Conservation (phyloP, 1,140 invertebrate genomes). For the Listronotus oregonensis region DNA sequence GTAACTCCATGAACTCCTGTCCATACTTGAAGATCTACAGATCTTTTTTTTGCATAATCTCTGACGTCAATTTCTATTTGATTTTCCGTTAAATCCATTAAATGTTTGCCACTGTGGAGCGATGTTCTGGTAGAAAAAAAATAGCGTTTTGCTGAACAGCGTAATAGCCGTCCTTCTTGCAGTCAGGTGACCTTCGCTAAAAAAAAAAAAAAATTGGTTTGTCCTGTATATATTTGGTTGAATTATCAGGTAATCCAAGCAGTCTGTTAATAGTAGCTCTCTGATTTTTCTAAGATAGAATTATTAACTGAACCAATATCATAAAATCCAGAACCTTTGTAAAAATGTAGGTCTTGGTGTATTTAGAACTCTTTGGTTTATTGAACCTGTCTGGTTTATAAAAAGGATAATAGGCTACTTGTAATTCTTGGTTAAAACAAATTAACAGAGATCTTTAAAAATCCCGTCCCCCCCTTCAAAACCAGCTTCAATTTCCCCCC, state of each 20-base stretch:
- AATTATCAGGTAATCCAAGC: conserved; percentile 47
- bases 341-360: conserved; percentile 50
- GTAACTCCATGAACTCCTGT: conserved; percentile 63
- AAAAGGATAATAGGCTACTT: conserved; percentile 41
- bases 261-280: conserved; percentile 41
- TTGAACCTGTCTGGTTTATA: conserved; percentile 42
- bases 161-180: conserved; percentile 69
- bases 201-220: conserved; percentile 63
- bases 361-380: conserved; percentile 41
- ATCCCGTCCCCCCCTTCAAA: conserved; percentile 38
- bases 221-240: conserved; percentile 50
- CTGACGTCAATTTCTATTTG: conserved; percentile 56
- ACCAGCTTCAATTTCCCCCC: conserved; percentile 46
- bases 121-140: conserved; percentile 60
- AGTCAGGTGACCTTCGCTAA: conserved; percentile 66
- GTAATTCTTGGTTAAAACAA: conserved; percentile 44
- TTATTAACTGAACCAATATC: conserved; percentile 36
- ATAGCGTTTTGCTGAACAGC: conserved; percentile 65
- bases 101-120: conserved; percentile 64
- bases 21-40: conserved; percentile 57
- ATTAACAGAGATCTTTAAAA: conserved; percentile 40
- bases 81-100: conserved; percentile 63
- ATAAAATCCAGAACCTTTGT: conserved; percentile 46
- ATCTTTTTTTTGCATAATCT: conserved; percentile 48
- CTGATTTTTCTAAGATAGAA: conserved; percentile 48